These are phyloP conservation scores for Ptychochromis oligacanthus DNA, from an alignment of 2,113 vertebrate genomes.

Conservation along the genomic window DNA sequence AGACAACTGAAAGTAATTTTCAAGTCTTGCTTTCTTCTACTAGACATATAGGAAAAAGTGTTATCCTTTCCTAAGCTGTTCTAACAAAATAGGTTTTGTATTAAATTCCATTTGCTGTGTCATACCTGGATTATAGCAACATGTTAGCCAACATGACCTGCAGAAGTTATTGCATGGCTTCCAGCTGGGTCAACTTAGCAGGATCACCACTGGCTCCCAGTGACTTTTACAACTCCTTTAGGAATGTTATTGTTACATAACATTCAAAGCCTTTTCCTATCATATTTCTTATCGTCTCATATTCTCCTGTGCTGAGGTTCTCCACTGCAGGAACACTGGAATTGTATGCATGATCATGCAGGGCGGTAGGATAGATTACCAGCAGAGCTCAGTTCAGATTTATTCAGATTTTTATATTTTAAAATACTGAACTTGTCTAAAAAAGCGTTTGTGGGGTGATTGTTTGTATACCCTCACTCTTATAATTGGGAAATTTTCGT, in stretches of 20 bases:
- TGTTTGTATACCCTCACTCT: background rate
- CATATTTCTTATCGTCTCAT: background rate
- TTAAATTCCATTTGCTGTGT: background rate
- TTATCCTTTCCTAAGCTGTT: background rate
- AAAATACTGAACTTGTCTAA: background rate
- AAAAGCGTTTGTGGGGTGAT: background rate
- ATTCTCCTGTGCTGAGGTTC: background rate
- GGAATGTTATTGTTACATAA: background rate
- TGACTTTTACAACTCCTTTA: background rate
- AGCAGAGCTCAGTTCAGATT: background rate
- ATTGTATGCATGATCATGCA: background rate
- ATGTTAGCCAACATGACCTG: background rate
- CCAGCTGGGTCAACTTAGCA: background rate
- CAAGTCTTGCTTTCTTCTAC: background rate
- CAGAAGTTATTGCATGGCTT: background rate
- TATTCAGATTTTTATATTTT: background rate
- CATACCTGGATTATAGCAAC: background rate
- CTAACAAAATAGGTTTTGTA: background rate
- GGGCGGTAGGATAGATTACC: background rate
- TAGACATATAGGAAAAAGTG: background rate
- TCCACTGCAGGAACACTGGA: background rate
- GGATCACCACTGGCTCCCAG: background rate
- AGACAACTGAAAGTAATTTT: background rate
- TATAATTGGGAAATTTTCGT: background rate
- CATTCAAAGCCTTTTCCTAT: background rate